Conservation (phyloP, 2,888 invertebrate species). For the Empis livida region DNA sequence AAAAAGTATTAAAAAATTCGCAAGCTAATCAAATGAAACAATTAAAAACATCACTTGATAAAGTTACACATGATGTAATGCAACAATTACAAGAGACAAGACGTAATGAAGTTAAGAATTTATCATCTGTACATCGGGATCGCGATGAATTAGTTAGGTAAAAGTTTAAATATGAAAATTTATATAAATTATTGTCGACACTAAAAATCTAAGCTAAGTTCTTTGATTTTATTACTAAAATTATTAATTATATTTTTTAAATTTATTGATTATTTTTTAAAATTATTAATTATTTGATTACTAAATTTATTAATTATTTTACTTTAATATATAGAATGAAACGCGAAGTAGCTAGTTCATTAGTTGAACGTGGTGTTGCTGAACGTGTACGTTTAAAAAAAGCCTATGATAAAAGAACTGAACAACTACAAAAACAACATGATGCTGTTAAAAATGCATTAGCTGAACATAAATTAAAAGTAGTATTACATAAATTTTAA, state of each 20-base stretch:
- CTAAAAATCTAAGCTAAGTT: too few relatives aligned
- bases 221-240: too few relatives aligned
- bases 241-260: neutral
- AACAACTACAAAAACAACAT: slow-evolving; percentile 64
- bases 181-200: slow-evolving; percentile 11
- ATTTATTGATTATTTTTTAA: neutral
- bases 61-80: slow-evolving; percentile 61
- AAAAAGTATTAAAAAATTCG: slow-evolving; percentile 65
- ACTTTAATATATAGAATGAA: slow-evolving; percentile 27
- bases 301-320: neutral
- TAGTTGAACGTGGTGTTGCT: slow-evolving; percentile 80
- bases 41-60: slow-evolving; percentile 54
- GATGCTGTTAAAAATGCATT: slow-evolving; percentile 58
- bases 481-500: slow-evolving; percentile 20
- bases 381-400: slow-evolving; percentile 72
- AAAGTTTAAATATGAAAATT: slow-evolving; percentile 11
- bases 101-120: slow-evolving; percentile 74
- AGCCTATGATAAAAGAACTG: slow-evolving; percentile 60
- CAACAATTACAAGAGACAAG: slow-evolving; percentile 69
- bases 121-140: slow-evolving; percentile 78
- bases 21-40: slow-evolving; percentile 71
- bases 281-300: neutral
- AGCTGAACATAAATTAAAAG: slow-evolving; percentile 52
- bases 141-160: slow-evolving; percentile 85
- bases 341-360: slow-evolving; percentile 34